Evolutionary conservation across 2,113 vertebrate genomes (phyloP).

Genomic region (Nesogale talazaci): DNA sequence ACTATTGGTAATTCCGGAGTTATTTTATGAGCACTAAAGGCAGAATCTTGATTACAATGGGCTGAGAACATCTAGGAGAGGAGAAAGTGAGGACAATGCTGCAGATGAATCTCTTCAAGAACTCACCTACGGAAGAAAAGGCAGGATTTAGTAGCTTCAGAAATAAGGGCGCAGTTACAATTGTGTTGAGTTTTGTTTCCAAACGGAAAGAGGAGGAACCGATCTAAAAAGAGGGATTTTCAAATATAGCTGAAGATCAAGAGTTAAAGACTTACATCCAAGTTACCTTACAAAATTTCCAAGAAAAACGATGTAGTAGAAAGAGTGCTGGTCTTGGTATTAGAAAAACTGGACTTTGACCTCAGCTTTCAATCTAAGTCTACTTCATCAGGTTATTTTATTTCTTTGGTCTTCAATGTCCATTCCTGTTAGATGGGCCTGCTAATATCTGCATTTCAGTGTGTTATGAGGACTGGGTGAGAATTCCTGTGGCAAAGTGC

Average conservation of each 20-base stretch:
- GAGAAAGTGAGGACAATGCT: background rate
- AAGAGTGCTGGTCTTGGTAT: background rate
- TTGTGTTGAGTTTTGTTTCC: background rate
- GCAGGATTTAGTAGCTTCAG: background rate
- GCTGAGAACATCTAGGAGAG: background rate
- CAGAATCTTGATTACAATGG: background rate
- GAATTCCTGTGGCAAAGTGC: background rate
- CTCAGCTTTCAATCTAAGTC: background rate
- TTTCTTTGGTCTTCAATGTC: background rate
- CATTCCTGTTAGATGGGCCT: background rate
- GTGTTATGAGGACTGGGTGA: background rate
- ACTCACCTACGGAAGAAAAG: background rate
- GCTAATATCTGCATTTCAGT: background rate
- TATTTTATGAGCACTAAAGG: background rate
- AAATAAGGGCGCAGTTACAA: background rate
- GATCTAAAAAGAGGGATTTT: background rate
- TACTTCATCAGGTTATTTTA: background rate
- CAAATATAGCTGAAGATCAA: background rate
- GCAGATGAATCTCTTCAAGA: background rate
- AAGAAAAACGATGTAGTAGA: background rate
- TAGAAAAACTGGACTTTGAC: background rate
- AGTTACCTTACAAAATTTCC: background rate
- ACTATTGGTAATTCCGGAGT: background rate
- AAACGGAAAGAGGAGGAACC: background rate
- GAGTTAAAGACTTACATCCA: background rate